A percentile compares a stretch with the other conserved stretches of the same genome.
These are phyloP conservation scores for Drosophila paranaensis DNA, from an alignment of 2,888 invertebrate species.

Conservation along the genomic window DNA sequence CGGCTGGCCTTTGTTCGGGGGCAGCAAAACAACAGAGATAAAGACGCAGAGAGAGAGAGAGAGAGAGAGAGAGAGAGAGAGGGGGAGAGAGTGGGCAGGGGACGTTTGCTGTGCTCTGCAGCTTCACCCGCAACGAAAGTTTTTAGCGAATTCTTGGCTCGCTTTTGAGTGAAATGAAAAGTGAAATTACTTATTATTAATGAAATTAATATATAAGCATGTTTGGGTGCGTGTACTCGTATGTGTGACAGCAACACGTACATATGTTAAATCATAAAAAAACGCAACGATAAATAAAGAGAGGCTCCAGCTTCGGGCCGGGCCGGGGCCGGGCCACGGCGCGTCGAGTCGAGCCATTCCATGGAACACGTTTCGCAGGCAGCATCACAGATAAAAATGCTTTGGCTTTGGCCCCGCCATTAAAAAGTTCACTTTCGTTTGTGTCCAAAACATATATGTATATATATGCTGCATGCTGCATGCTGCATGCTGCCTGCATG, in stretches of 20 bases:
- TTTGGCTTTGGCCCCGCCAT: slow-evolving; percentile 66
- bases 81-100: background rate
- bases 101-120: background rate
- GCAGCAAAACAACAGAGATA: background rate
- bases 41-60: background rate
- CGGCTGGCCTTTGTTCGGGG: slow-evolving; percentile 22
- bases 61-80: background rate
- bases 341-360: slow-evolving; percentile 42
- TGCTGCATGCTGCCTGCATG: slow-evolving; percentile 17
- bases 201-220: slow-evolving; percentile 77
- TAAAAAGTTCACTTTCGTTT: slow-evolving; percentile 79
- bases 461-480: slow-evolving; percentile 19
- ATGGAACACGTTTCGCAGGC: slow-evolving; percentile 73
- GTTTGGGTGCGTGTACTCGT: slow-evolving; percentile 52
- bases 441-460: slow-evolving; percentile 58
- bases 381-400: slow-evolving; percentile 58
- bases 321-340: slow-evolving; percentile 29
- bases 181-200: slow-evolving; percentile 80
- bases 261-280: slow-evolving; percentile 77
- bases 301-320: slow-evolving; percentile 29
- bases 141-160: slow-evolving; percentile 65
- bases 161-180: slow-evolving; percentile 73
- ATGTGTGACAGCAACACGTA: slow-evolving; percentile 72
- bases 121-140: slow-evolving; percentile 72
- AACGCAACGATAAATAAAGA: slow-evolving; percentile 67